A percentile compares a stretch with the other conserved stretches of the same genome.
phyloP scores from a whole-genome alignment of 2,888 invertebrate species.

The Andrena minutula region DNA sequence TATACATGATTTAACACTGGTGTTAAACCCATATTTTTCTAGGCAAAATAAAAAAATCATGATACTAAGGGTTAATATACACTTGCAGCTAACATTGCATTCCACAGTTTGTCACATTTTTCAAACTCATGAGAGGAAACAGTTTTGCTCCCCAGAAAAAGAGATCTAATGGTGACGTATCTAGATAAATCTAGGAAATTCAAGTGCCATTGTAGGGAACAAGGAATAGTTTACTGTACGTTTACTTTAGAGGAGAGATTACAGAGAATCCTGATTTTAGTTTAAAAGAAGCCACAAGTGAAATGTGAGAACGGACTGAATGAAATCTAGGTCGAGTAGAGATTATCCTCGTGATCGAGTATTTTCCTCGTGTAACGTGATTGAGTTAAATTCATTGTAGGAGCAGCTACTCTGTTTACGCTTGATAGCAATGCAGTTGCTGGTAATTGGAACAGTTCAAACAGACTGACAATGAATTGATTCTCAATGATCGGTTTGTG shows the following conservation, averaged over 20 bases:
- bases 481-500: slow-evolving; percentile 20
- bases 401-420: slow-evolving; percentile 16
- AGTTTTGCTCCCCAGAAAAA: too few species aligned
- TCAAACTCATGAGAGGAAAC: too few species aligned
- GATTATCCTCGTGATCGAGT: slow-evolving; percentile 3
- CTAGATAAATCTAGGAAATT: not conserved
- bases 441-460: slow-evolving; percentile 6
- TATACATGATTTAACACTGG: too few species aligned
- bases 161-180: too few species aligned
- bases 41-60: too few species aligned
- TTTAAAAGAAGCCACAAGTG: not conserved
- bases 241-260: not conserved
- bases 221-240: not conserved
- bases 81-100: too few species aligned
- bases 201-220: not conserved
- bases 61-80: too few species aligned
- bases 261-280: not conserved
- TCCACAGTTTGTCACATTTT: too few species aligned
- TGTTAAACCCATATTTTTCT: too few species aligned
- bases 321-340: not conserved
- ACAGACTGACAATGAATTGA: not conserved
- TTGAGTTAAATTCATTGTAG: slow-evolving; percentile 23
- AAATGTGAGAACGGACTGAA: not conserved
- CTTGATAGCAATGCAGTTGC: not conserved
- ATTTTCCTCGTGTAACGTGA: slow-evolving; percentile 27